Evolutionary conservation across 2,888 invertebrate genomes (phyloP), one percentile per base, ranked within the genome.

Genomic region (Litoditis marina): DNA sequence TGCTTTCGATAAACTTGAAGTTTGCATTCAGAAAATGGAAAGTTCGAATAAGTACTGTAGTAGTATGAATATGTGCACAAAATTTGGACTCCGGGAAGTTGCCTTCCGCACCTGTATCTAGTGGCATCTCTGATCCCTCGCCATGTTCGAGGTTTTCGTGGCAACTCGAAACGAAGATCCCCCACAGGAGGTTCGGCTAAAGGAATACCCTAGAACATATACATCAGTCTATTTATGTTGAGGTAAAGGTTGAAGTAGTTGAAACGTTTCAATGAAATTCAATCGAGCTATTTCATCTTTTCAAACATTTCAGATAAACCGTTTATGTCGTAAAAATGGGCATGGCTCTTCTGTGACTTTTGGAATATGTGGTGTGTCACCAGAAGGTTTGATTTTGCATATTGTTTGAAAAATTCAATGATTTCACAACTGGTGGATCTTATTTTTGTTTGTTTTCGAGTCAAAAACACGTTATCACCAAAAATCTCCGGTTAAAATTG

Each of bases 141-240:
- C 52, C 52, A 52, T 7, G 52, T 30, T 28, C 7, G 4, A n/a
- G 31, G 27, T 32, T 16, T 16, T 30, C 25, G 7, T 25, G 52
- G 52, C 16, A 52, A 32, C 6, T 16, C 52, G 34, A 27, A 52
- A 13, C 52, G 6, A 4, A 52, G 52, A 19, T 52, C 27, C 6
- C 34, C n/a, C 32, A 52, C 5, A 22, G 52, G 52, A 32, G 52
- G 31, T 22, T 19, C 16, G 31, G 52, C 52, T 13, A 47, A 47
- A 16, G 49, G 49, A 49, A 49, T 62, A 2, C 60, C 64, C 74
- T 71, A 36, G 4, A 57, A 51, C 32, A 19, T 13, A 7, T 22
- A 25, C 22, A 0, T 39, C 5, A 31, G 2, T 27, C 32, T 51
- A 4, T 13, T n/a, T 30, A 31, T 31, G 3, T 6, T 31, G 32